These are phyloP conservation scores for Anolis apletophallus DNA, from an alignment of 2,797 vertebrate genomes.

Conservation along the genomic window DNA sequence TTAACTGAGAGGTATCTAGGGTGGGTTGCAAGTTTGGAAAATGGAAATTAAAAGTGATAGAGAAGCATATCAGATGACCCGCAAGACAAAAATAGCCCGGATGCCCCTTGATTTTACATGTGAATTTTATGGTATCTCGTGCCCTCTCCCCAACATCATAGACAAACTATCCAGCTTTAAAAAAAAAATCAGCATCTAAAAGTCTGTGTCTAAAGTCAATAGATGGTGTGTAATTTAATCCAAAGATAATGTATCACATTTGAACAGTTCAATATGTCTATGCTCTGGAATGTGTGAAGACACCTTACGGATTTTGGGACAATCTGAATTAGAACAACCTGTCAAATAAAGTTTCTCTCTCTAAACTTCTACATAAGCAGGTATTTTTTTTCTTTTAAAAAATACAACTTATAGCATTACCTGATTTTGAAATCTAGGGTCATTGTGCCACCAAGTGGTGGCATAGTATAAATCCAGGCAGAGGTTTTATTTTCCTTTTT, in stretches of 20 bases:
- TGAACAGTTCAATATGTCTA: background rate
- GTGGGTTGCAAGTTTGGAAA: background rate
- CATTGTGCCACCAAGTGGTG: constrained; percentile 75
- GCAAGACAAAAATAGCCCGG: background rate
- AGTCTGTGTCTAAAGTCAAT: background rate
- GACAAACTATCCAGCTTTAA: background rate
- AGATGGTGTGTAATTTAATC: background rate
- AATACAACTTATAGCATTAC: rapidly evolving
- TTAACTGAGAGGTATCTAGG: background rate
- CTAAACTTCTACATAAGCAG: rapidly evolving
- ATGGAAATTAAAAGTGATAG: background rate
- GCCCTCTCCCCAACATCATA: too few relatives aligned
- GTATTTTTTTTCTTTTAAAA: too few relatives aligned
- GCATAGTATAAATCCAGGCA: background rate
- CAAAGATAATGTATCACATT: background rate
- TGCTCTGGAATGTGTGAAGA: constrained; percentile 2
- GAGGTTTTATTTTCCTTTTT: background rate
- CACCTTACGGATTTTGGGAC: background rate
- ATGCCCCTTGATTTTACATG: background rate
- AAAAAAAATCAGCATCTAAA: background rate
- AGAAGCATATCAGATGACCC: background rate
- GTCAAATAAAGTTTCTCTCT: background rate
- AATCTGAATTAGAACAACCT: background rate
- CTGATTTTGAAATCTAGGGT: constrained; percentile 21
- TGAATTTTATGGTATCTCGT: background rate